A percentile compares a stretch with the other conserved stretches of the same genome.
Evolutionary conservation across 2,113 vertebrate genomes (phyloP).

Genomic region (Panurus biarmicus): DNA sequence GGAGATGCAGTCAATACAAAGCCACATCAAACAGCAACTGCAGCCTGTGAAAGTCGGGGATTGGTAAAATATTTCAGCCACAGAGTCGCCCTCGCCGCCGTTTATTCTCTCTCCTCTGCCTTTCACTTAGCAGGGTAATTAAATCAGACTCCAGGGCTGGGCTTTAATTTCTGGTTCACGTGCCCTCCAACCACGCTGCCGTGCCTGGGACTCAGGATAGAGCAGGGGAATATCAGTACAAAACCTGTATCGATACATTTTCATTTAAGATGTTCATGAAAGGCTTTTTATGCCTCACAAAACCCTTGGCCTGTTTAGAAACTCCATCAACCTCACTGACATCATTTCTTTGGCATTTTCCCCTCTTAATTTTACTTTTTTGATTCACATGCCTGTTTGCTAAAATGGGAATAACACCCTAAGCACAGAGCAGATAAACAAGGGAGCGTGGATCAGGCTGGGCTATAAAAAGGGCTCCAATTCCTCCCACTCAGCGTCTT

Average conservation of each 20-base stretch:
- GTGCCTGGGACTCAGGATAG: not conserved
- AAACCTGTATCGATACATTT: not conserved
- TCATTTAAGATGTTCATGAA: not conserved
- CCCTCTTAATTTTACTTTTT: not conserved
- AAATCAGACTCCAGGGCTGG: constrained; percentile 17
- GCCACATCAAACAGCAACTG: not conserved
- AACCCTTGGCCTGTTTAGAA: not conserved
- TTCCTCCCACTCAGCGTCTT: not conserved
- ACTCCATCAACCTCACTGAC: not conserved
- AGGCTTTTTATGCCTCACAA: not conserved
- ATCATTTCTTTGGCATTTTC: not conserved
- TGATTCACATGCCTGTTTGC: not conserved
- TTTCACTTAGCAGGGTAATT: constrained; percentile 45
- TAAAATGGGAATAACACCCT: not conserved
- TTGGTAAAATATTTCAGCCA: not conserved
- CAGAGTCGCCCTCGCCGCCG: not conserved
- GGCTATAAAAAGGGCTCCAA: not conserved
- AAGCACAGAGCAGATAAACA: not conserved
- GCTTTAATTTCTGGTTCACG: constrained; percentile 43
- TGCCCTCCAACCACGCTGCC: constrained; percentile 24
- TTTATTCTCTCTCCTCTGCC: not conserved
- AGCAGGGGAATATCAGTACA: not conserved
- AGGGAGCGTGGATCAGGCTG: not conserved
- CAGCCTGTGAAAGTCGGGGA: rapidly evolving
- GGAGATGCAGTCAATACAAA: not conserved